Evolutionary conservation across 92 coral and sea anemone species (phyloP), one percentile per base, ranked within the genome.

Genomic region (Epizoanthus stellaris): DNA sequence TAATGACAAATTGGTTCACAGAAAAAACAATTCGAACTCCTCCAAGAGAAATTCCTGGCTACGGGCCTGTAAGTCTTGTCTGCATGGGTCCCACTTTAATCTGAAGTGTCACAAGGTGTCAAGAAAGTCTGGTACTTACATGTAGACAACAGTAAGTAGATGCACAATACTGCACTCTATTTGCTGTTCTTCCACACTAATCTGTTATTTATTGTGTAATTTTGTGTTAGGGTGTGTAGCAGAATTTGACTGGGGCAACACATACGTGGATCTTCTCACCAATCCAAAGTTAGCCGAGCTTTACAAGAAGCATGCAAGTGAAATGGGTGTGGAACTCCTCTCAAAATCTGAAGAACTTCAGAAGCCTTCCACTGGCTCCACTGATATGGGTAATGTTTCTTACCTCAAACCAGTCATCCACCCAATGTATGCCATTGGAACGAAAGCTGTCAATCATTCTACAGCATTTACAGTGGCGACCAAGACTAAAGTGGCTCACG

Each of bases 351-450:
- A 54, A 19, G 75, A 77, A 49, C 6, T 45, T 45, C 73, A 19
- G 67, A 82, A 49, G 67, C 25, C 79, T 59, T 86, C 89, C 10
- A 25, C n/a, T 4, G 97, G 94, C 43, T 91, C 97, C 19, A 93
- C 97, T 70, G 97, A 93, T 49, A 93, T 93, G 97, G 97, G 94
- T 5, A 93, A 93, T 86, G 93, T 93, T 21, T 93, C 94, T 4
- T 79, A 93, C 13, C 58, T 83, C 15, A 66, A 91, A 6, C 93
- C 97, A 13, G 86, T 94, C 4, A 88, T 85, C 16, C 97, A 93
- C 17, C 86, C 91, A 8, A 3, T 88, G 21, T 93, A 91, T 81
- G 56, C 89, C 63, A 93, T 91, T 82, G 85, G 80, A 15, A 82
- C 88, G 16, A 75, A 52, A 49, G 94, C 94, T 54, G 92, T 76